Evolutionary conservation across 2,113 vertebrate species (phyloP).

Genomic region (Heterotilapia buettikoferi): DNA sequence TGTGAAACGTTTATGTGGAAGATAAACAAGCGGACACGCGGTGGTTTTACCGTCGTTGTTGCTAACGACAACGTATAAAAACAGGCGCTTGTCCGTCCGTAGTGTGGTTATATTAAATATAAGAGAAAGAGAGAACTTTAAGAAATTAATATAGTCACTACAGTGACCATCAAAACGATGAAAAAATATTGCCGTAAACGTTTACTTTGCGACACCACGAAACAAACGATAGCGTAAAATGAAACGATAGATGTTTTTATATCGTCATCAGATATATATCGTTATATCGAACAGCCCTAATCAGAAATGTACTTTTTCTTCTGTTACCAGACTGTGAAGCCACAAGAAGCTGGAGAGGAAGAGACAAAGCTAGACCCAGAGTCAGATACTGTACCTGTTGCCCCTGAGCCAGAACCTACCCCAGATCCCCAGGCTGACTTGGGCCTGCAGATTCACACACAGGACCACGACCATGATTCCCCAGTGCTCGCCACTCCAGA

Average conservation of each 20-base stretch:
- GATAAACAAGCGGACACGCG: neutral
- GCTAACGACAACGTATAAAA: neutral
- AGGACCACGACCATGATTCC: constrained; percentile 57
- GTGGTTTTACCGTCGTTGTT: neutral
- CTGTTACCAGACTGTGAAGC: constrained; percentile 63
- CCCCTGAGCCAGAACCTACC: constrained; percentile 41
- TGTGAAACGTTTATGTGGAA: no score
- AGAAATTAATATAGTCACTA: neutral
- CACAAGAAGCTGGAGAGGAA: constrained; percentile 57
- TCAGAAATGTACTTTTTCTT: neutral
- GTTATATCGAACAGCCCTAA: neutral
- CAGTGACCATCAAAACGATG: neutral
- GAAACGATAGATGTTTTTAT: neutral
- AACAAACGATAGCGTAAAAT: neutral
- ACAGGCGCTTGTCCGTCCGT: rapidly evolving
- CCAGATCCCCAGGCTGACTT: constrained; percentile 27
- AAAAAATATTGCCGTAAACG: neutral
- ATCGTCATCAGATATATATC: rapidly evolving
- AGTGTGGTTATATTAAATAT: neutral
- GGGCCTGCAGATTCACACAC: neutral
- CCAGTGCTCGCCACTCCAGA: constrained; percentile 52
- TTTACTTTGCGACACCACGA: neutral
- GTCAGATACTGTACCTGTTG: constrained; percentile 14
- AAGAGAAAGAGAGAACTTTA: neutral
- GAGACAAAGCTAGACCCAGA: constrained; percentile 22